Evolutionary conservation across 2,797 vertebrate species (phyloP), one percentile per base, ranked within the genome.

Genomic region (Intellagama lesueurii): DNA sequence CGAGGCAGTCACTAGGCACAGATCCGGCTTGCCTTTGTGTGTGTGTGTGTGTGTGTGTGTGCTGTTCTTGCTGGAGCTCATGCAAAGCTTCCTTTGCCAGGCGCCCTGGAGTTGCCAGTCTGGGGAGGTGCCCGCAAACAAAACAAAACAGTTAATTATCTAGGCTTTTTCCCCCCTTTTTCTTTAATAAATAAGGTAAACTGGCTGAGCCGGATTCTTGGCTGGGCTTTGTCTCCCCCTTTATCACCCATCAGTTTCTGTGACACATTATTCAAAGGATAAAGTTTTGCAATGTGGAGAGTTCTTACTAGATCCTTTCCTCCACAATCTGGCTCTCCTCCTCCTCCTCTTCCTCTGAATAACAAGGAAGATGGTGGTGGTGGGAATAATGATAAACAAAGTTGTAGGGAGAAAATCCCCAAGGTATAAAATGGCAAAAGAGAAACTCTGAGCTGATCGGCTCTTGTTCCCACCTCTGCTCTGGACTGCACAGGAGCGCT

Each of bases 111-210:
- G 95, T 94, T 97, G 96, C 97, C 96, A 96, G 94, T 82, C 91
- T 97, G 96, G 97, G 94, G 97, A 97, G 97, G 96, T 94, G 96
- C 96, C 97, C 91, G 12, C 95, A 97, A 97, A 97, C 96, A 96
- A 96, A 97, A 96, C 96, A 97, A 97, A 97, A 97, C 97, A 97
- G 96, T 97, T 97, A 97, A 97, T 97, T 97, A 97, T 97, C 97
- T 97, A 95, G 96, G 97, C 96, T 96, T 97, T 97, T 79, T 80
- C 73, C 52, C 44, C 26, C 11, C 9, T 28, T 70, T 85, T 97
- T 97, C 96, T 96, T 97, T 97, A 97, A 97, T 97, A 97, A 97
- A 97, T 96, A 97, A 82, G 97, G 96, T 96, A 97, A 97, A 97
- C 97, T 97, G 97, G 97, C 97, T 96, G 49, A 77, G 97, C 97